A percentile compares a stretch with the other conserved stretches of the same genome.
phyloP scores from a whole-genome alignment of 2,888 invertebrate species.

The Blera fallax region DNA sequence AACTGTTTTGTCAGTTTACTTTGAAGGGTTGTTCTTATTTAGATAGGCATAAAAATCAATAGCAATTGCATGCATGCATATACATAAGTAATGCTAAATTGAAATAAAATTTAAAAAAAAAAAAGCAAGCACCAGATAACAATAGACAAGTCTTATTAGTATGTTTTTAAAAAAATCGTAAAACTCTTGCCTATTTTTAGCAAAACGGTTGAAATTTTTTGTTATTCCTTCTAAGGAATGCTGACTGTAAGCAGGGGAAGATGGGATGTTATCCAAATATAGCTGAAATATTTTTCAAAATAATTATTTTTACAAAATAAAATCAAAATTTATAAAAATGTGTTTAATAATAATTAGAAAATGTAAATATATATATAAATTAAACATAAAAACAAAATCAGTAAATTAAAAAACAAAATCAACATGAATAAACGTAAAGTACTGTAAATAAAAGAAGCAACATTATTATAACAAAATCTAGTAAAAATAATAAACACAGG shows the following conservation, averaged over 20 bases:
- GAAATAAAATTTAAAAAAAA: background rate
- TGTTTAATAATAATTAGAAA: background rate
- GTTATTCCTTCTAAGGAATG: slow-evolving; percentile 41
- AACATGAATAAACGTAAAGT: background rate
- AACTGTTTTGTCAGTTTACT: background rate
- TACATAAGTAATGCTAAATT: background rate
- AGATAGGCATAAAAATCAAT: slow-evolving; percentile 59
- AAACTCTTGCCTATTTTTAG: slow-evolving; percentile 60
- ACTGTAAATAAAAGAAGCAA: too few species aligned
- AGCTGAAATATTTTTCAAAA: slow-evolving; percentile 54
- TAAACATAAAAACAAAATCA: background rate
- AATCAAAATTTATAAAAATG: background rate
- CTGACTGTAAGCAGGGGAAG: slow-evolving; percentile 36
- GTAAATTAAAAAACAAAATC: background rate
- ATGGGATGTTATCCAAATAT: slow-evolving; percentile 38
- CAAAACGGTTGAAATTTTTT: slow-evolving; percentile 37
- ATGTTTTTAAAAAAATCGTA: background rate
- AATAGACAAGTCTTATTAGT: slow-evolving; percentile 9
- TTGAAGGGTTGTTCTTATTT: slow-evolving; percentile 60
- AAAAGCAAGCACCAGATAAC: slow-evolving; percentile 6
- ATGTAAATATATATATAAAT: background rate
- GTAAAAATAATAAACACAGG: too few species aligned
- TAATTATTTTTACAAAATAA: slow-evolving; percentile 1
- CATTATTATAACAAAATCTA: too few species aligned
- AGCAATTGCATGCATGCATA: slow-evolving; percentile 29